Conservation (phyloP, 2,888 invertebrate genomes). For the Ceratothoa steindachneri region DNA sequence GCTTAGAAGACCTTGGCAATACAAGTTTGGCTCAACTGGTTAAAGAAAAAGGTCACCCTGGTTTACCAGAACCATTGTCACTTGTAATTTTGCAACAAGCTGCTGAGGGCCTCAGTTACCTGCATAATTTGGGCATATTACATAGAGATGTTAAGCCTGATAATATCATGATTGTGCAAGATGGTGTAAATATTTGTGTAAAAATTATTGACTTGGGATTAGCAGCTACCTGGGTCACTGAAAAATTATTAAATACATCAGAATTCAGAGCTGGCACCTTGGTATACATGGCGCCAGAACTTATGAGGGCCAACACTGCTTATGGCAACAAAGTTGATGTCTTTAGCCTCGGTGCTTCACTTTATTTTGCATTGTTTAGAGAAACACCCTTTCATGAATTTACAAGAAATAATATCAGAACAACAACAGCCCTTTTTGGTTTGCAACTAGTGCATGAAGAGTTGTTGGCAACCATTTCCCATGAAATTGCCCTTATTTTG, state of each 20-base stretch:
- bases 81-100: slow-evolving; percentile 23
- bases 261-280: slow-evolving; percentile 29
- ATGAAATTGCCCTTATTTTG: slow-evolving; percentile 16
- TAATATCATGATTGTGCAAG: slow-evolving; percentile 29
- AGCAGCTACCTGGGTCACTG: slow-evolving; percentile 18
- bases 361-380: slow-evolving; percentile 26
- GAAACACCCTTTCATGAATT: slow-evolving; percentile 28
- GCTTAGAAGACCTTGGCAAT: slow-evolving; percentile 30
- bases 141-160: slow-evolving; percentile 40
- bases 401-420: slow-evolving; percentile 10
- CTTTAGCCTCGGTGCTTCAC: slow-evolving; percentile 29
- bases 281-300: slow-evolving; percentile 34
- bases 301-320: slow-evolving; percentile 20
- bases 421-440: slow-evolving; percentile 31
- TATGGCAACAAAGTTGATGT: slow-evolving; percentile 36
- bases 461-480: slow-evolving; percentile 17
- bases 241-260: slow-evolving; percentile 18
- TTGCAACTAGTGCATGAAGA: slow-evolving; percentile 36
- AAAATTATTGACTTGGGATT: slow-evolving; percentile 37
- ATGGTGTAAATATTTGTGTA: background rate
- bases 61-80: slow-evolving; percentile 12
- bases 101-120: slow-evolving; percentile 23
- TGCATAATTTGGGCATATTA: slow-evolving; percentile 25
- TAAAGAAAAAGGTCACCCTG: slow-evolving; percentile 3
- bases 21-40: slow-evolving; percentile 23